Percentiles rank a stretch among this genome's conserved stretches.
These are phyloP conservation scores for Rhegmatorhina hoffmannsi DNA, from an alignment of 2,113 vertebrate species.

Conservation along the genomic window DNA sequence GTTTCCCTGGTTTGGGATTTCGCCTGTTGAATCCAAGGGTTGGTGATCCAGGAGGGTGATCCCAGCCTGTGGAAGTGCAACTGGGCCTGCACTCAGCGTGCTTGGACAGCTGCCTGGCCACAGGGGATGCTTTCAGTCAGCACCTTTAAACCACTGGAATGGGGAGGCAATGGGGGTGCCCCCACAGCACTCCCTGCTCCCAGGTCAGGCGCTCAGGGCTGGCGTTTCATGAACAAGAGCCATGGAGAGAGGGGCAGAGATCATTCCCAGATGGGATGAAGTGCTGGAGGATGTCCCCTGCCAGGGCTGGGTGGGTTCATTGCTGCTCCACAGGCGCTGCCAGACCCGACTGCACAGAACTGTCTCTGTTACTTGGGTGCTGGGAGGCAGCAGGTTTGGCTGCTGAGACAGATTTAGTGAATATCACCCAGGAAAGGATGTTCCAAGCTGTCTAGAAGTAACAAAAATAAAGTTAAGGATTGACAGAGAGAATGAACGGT, in stretches of 20 bases:
- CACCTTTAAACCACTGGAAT: background rate
- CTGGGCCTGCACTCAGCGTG: background rate
- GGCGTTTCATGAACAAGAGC: background rate
- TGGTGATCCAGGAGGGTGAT: background rate
- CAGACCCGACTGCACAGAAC: rapidly evolving
- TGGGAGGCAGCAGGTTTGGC: background rate
- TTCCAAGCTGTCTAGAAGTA: background rate
- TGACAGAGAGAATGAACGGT: background rate
- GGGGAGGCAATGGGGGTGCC: background rate
- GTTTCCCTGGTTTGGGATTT: background rate
- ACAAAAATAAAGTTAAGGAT: constrained; percentile 11
- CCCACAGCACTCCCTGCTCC: background rate
- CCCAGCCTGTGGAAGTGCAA: background rate
- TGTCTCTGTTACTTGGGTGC: background rate
- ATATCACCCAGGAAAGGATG: background rate
- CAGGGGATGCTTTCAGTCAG: background rate
- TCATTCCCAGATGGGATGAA: background rate
- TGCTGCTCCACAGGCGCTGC: background rate
- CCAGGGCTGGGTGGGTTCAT: background rate
- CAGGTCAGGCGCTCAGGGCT: background rate
- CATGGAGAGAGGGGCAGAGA: rapidly evolving
- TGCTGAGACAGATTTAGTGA: background rate
- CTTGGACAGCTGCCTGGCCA: background rate
- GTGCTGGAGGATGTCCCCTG: background rate
- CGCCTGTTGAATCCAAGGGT: background rate